A percentile compares a stretch with the other conserved stretches of the same genome.
Evolutionary conservation across 1,140 invertebrate species (phyloP).

Genomic region (Andricus grossulariae): DNA sequence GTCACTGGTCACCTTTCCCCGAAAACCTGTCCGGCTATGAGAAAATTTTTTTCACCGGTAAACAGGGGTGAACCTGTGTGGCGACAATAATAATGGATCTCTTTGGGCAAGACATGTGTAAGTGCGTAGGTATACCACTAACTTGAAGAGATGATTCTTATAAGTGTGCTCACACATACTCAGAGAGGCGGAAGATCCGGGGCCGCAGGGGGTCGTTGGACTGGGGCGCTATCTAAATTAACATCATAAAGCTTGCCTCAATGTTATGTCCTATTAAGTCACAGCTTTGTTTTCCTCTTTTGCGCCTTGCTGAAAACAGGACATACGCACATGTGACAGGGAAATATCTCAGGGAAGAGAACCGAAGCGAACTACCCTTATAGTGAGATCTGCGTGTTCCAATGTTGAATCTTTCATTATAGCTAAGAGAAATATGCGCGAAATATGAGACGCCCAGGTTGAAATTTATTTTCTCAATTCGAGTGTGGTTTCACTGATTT

Average conservation of each 20-base stretch:
- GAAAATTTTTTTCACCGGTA: constrained; percentile 69
- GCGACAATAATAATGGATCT: constrained; percentile 66
- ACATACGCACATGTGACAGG: constrained; percentile 43
- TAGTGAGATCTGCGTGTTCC: neutral
- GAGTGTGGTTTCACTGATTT: too few relatives aligned
- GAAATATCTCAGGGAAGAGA: constrained; percentile 7
- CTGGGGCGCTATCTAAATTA: constrained; percentile 69
- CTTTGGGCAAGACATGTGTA: constrained; percentile 46
- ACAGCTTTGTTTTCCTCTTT: constrained; percentile 68
- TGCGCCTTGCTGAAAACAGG: constrained; percentile 60
- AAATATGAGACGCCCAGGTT: too few relatives aligned
- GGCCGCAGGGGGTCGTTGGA: constrained; percentile 68
- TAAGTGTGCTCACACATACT: constrained; percentile 38
- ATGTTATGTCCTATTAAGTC: constrained; percentile 73
- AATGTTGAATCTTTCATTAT: neutral
- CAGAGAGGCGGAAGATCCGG: constrained; percentile 33
- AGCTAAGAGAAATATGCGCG: neutral
- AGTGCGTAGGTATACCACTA: constrained; percentile 6
- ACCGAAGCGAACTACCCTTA: neutral
- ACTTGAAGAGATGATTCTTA: constrained; percentile 34
- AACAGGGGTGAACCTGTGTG: constrained; percentile 73
- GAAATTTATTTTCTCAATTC: too few relatives aligned
- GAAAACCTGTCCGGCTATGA: constrained; percentile 66
- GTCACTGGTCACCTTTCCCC: constrained; percentile 44
- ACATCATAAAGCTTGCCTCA: constrained; percentile 71